Conservation (phyloP, 2,113 vertebrate species). For the Ornithorhynchus anatinus region DNA sequence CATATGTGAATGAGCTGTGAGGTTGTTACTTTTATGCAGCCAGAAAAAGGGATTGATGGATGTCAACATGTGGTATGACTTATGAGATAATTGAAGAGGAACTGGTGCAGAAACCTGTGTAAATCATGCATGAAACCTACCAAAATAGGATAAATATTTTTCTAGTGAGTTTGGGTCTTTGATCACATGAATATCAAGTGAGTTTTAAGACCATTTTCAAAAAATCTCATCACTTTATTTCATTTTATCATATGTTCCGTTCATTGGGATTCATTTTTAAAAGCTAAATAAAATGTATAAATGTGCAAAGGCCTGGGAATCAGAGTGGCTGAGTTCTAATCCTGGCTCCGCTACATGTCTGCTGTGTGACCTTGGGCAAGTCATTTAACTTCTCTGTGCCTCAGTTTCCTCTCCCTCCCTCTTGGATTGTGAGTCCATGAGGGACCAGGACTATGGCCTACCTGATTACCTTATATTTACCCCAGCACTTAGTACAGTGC, state of each 20-base stretch:
- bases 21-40: neutral
- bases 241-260: neutral
- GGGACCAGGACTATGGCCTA: no score
- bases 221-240: no score
- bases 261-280: neutral
- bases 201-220: neutral
- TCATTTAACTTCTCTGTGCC: no score
- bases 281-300: neutral
- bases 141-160: neutral
- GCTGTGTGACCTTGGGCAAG: no score
- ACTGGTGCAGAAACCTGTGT: slow-evolving; percentile 36
- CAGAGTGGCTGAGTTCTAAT: no score
- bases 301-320: no score
- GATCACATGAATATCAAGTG: neutral
- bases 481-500: no score
- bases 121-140: neutral
- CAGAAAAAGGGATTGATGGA: slow-evolving; percentile 1
- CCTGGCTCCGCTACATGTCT: no score
- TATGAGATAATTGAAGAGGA: slow-evolving; percentile 41
- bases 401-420: no score
- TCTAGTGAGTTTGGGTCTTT: neutral
- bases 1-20: neutral
- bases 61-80: neutral
- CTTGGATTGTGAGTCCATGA: no score
- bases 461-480: no score